Conservation (phyloP, 1,140 invertebrate genomes). For the Drosophila saltans region DNA sequence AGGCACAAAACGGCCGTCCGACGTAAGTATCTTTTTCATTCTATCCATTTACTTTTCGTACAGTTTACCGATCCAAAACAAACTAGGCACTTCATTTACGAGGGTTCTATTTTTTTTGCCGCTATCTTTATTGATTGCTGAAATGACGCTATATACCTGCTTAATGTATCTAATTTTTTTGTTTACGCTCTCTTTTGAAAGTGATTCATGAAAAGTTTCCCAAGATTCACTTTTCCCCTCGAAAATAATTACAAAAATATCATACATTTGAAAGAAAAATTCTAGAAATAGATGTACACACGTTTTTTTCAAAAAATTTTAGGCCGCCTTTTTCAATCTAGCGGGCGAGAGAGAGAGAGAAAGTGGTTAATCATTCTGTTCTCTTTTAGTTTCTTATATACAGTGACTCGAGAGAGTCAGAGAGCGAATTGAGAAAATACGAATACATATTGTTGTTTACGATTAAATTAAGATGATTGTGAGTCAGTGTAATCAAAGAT, state of each 20-base stretch:
- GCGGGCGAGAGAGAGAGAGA: constrained; percentile 10
- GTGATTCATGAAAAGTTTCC: constrained; percentile 58
- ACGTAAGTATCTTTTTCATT: constrained; percentile 62
- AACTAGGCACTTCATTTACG: neutral
- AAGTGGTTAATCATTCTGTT: constrained; percentile 11
- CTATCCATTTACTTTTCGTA: neutral
- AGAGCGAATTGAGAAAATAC: constrained; percentile 44
- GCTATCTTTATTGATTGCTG: constrained; percentile 39
- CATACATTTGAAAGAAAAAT: constrained; percentile 59
- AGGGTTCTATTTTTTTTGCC: neutral
- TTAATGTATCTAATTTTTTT: constrained; percentile 31
- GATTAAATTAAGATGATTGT: constrained; percentile 76
- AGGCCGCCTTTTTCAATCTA: constrained; percentile 38
- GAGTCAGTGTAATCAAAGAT: constrained; percentile 71
- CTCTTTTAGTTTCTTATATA: constrained; percentile 45
- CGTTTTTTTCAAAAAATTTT: constrained; percentile 56
- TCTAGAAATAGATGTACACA: constrained; percentile 81
- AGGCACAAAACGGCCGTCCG: constrained; percentile 82
- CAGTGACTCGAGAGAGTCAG: constrained; percentile 2
- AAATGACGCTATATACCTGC: neutral
- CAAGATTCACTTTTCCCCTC: constrained; percentile 25
- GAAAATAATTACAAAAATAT: constrained; percentile 2
- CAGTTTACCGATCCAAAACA: constrained; percentile 25
- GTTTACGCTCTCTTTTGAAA: constrained; percentile 54
- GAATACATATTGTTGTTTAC: constrained; percentile 61